phyloP scores from a whole-genome alignment of 2,888 invertebrate species.

The Gibbula magus region DNA sequence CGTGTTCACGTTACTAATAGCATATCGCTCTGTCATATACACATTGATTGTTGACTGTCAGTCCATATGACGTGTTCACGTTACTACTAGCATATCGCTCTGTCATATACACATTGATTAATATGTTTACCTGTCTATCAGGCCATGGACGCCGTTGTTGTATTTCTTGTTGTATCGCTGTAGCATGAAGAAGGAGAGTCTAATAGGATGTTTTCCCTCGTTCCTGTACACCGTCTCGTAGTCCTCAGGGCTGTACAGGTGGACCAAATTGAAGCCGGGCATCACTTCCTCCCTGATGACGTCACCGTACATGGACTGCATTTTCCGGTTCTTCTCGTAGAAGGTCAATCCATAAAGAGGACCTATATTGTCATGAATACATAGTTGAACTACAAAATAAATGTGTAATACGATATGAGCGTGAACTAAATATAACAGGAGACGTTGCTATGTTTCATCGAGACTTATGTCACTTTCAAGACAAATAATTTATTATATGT shows the following conservation, averaged over 20 bases:
- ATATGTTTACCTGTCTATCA: conserved; percentile 43
- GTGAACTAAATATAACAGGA: no score
- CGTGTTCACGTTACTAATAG: no score
- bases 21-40: no score
- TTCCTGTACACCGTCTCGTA: conserved; percentile 51
- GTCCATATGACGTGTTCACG: no score
- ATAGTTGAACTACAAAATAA: no score
- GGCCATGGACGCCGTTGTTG: conserved; percentile 40
- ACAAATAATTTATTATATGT: no score
- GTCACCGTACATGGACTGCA: conserved; percentile 47
- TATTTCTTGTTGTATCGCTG: conserved; percentile 43
- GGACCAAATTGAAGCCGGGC: conserved; percentile 64
- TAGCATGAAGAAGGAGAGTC: conserved; percentile 48
- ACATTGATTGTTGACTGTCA: no score
- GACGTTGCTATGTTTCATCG: no score
- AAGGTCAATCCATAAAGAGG: conserved; percentile 35
- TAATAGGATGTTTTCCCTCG: conserved; percentile 51
- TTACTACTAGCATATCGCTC: no score
- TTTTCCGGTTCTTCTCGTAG: conserved; percentile 25
- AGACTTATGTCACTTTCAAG: no score
- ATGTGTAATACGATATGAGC: no score
- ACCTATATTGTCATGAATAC: conserved; percentile 24
- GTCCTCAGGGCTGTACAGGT: conserved; percentile 67
- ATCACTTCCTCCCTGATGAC: conserved; percentile 69
- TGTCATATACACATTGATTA: no score